phyloP scores from a whole-genome alignment of 2,888 invertebrate genomes.

The Diaprepes abbreviatus region DNA sequence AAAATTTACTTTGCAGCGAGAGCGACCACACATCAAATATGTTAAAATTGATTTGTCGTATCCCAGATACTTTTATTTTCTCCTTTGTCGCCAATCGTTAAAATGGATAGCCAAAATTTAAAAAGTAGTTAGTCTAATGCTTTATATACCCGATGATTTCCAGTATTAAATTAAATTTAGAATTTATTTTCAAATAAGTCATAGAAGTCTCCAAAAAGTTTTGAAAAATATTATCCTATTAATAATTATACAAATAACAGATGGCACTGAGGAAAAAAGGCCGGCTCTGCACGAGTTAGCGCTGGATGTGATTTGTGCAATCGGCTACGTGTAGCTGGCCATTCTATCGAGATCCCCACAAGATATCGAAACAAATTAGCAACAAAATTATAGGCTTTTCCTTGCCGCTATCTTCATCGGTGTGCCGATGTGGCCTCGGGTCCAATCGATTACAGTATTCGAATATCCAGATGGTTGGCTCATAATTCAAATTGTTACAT shows the following conservation, averaged over 20 bases:
- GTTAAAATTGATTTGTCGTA: too few species aligned
- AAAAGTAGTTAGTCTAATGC: too few species aligned
- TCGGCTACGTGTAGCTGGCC: conserved; percentile 45
- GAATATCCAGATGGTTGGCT: conserved; percentile 64
- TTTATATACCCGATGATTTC: too few species aligned
- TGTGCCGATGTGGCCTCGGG: conserved; percentile 63
- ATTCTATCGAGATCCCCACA: conserved; percentile 61
- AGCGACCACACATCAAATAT: too few species aligned
- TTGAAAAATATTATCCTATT: too few species aligned
- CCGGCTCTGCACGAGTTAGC: conserved; percentile 29
- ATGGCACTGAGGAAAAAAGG: not conserved
- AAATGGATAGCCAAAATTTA: too few species aligned
- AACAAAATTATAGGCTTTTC: conserved; percentile 68
- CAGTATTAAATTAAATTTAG: too few species aligned
- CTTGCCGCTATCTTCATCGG: conserved; percentile 68
- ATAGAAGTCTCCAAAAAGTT: not conserved
- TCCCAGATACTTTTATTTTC: too few species aligned
- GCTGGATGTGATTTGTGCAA: conserved; percentile 53
- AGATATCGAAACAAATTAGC: conserved; percentile 69
- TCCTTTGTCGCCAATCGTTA: too few species aligned
- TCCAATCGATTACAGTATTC: conserved; percentile 67
- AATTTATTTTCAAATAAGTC: not conserved
- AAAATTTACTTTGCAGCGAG: too few species aligned
- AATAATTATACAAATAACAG: not conserved
- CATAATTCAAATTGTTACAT: conserved; percentile 66